Base-by-base conservation (phyloP, 2,113 vertebrate genomes). In the Mobula hypostoma region DNA sequence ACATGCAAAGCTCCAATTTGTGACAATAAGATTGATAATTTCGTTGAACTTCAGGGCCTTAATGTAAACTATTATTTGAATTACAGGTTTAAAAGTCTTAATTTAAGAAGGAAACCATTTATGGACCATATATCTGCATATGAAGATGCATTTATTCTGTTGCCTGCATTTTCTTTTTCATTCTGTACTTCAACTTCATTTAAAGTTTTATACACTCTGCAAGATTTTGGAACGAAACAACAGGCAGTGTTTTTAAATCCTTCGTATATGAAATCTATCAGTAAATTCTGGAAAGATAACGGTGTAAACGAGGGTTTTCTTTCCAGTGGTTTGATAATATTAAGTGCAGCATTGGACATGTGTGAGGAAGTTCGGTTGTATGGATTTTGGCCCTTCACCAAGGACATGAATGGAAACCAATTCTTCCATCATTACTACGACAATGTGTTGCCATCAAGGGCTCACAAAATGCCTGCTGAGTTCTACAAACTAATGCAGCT, bases 391-490 rank as follows among this genome's bases (percentile, higher is more conserved):
- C 99, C 99, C 68, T 99, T 98, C 95, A 96, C 96, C n/a, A 96
- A 96, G 94, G 98, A 97, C 93, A 95, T 96, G 0, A 94, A 97
- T 4, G 95, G 96, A 91, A 94, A 94, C 12, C 96, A 96, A 14
- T 95, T 99, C 94, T 98, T 96, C 82, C 98, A 99, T 95, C 99
- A 99, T 95, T 99, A 99, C 95, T 99, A 99, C 0, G 98, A 99
- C 92, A 96, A 99, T 96, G 96, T 94, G 36, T 95, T 97, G 83
- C 96, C 97, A 48, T 98, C 98, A 85, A 97, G 96, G 48, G 97
- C 98, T 94, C 99, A 99, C n/a, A 96, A 98, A 78, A 99, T 99
- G 98, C 98, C 98, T 14, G 96, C 96, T 91, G 99, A 99, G 95
- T 99, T 98, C 76, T 96, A 96, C 36, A 97, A 97, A 66, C 96